Base-by-base conservation (phyloP, 2,113 vertebrate species). In the Scartelaos histophorus region DNA sequence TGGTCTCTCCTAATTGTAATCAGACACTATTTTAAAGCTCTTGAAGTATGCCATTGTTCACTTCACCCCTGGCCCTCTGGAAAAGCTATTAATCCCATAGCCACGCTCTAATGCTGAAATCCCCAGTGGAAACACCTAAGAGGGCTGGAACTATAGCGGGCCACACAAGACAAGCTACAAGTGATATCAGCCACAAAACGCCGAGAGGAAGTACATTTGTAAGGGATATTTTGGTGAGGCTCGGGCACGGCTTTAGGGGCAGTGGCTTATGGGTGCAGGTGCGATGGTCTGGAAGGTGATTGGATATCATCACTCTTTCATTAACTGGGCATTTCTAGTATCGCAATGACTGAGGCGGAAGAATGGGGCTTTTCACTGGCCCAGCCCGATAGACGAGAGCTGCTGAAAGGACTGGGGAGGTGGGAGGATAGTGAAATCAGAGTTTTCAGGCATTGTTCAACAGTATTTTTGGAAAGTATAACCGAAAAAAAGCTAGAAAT, bases 241-340 rank as follows among this genome's bases (percentile, higher is more conserved):
- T 80, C 68, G 54, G 64, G 69, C 70, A 53, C 62, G 66, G 76
- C 64, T 70, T 81, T 66, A 58, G 68, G 62, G 34, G 45, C 46
- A 22, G 35, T 69, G 75, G 69, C 73, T 68, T 73, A 54, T 54
- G n/a, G 71, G 67, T 73, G 85, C 85, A 90, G 87, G 80, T 88
- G 87, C 83, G 73, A 83, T 74, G 82, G 75, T 74, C 81, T 85
- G 80, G 78, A 89, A 87, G 80, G 84, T 84, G 86, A 82, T 83
- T 87, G 86, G 82, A 90, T 91, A 88, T 93, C 92, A 92, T 91
- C 91, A 89, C 91, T 89, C 86, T 85, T 90, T 94, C 89, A 91
- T 93, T 93, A 90, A 88, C 65, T 81, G 78, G 66, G 83, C 71
- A 83, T 87, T 89, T 85, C 78, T 71, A 60, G 82, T 85, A 83